A percentile compares a stretch with the other conserved stretches of the same genome.
These are phyloP conservation scores for Pteropus alecto DNA, from an alignment of 2,113 vertebrate genomes.

Conservation along the genomic window DNA sequence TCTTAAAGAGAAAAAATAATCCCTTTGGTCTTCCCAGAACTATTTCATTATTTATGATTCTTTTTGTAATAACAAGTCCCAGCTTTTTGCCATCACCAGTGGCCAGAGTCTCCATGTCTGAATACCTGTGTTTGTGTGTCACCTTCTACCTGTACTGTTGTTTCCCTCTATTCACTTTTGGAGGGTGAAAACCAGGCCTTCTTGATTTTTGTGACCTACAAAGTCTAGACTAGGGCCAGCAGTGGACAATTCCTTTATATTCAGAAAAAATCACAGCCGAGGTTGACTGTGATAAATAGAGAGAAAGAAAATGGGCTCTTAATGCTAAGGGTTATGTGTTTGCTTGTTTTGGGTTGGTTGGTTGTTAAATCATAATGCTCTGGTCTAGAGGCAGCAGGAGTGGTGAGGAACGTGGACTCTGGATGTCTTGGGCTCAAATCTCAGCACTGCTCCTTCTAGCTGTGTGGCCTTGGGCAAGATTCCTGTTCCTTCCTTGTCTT, in stretches of 20 bases:
- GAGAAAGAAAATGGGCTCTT: neutral
- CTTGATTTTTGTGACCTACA: neutral
- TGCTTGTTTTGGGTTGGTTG: neutral
- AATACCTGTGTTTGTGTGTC: accelerated
- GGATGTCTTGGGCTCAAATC: neutral
- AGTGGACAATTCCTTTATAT: neutral
- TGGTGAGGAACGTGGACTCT: neutral
- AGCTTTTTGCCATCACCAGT: neutral
- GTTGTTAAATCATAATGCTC: neutral
- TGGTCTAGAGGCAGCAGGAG: neutral
- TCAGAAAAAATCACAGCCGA: neutral
- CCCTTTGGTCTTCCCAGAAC: neutral
- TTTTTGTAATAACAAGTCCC: neutral
- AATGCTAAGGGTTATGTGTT: neutral
- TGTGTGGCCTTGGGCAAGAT: neutral
- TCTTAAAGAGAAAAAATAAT: neutral
- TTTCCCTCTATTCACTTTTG: accelerated
- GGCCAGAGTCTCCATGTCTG: neutral
- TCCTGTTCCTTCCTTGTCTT: neutral
- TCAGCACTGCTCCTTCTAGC: neutral
- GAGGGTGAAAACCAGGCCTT: neutral
- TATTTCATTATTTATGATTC: neutral
- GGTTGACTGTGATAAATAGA: neutral
- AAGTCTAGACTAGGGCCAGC: no score
- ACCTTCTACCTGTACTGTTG: neutral